phyloP scores from a whole-genome alignment of 2,888 invertebrate genomes.

The Palloptera scutellata region DNA sequence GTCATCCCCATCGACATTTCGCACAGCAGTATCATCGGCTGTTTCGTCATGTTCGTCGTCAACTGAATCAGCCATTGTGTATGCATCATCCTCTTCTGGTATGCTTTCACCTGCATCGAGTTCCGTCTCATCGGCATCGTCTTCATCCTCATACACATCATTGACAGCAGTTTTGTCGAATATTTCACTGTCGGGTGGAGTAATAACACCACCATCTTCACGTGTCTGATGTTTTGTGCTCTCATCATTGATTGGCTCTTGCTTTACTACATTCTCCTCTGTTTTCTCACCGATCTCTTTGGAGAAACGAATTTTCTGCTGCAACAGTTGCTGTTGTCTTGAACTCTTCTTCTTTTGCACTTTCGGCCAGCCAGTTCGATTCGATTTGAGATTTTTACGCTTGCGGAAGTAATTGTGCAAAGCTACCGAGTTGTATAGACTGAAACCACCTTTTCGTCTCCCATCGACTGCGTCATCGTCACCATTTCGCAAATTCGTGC shows the following conservation, averaged over 20 bases:
- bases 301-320: slow-evolving; percentile 48
- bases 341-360: slow-evolving; percentile 52
- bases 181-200: slow-evolving; percentile 43
- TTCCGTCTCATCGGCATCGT: slow-evolving; percentile 37
- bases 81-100: slow-evolving; percentile 43
- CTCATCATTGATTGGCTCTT: slow-evolving; percentile 42
- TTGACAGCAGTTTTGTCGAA: slow-evolving; percentile 37
- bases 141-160: slow-evolving; percentile 38
- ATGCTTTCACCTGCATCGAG: slow-evolving; percentile 40
- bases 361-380: slow-evolving; percentile 85
- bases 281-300: slow-evolving; percentile 31
- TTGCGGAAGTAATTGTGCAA: slow-evolving; percentile 53
- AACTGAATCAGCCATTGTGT: slow-evolving; percentile 51
- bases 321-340: slow-evolving; percentile 44
- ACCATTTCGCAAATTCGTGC: slow-evolving; percentile 39
- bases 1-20: slow-evolving; percentile 48
- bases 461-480: slow-evolving; percentile 42
- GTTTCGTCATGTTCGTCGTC: slow-evolving; percentile 46
- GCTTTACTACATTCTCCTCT: slow-evolving; percentile 32
- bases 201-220: slow-evolving; percentile 41
- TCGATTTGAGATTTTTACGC: slow-evolving; percentile 69
- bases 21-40: slow-evolving; percentile 48
- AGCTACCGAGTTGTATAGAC: slow-evolving; percentile 48
- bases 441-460: slow-evolving; percentile 41
- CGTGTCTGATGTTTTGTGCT: slow-evolving; percentile 31